Base-by-base conservation (phyloP, 2,797 vertebrate species). In the Australoheros facetus region DNA sequence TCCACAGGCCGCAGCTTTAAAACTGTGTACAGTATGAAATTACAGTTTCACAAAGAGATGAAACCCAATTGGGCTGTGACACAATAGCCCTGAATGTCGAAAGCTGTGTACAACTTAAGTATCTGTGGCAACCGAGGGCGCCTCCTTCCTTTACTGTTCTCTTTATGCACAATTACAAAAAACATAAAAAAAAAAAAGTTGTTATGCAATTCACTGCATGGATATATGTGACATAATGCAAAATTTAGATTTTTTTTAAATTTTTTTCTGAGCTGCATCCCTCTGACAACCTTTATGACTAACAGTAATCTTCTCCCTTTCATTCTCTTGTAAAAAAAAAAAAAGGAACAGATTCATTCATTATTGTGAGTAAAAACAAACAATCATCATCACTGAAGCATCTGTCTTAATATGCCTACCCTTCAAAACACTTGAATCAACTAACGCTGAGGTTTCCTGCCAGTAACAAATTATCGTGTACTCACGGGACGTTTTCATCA, bases 401-500 rank as follows among this genome's bases (percentile, higher is more conserved):
- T 42, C 56, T 7, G 34, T 66, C 72, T 59, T 56, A 30, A 76
- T 60, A 4, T 26, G 42, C 45, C 53, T 69, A 12, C 37, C 53
- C 48, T 56, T 45, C 14, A 60, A 80, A 76, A 64, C 62, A 54
- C 80, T 69, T 75, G 26, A 77, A 39, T 71, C 19, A 48, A 32
- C 37, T 7, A 59, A 75, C 66, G 45, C 19, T 8, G 32, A 3
- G 30, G 32, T 56, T 79, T 80, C 51, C n/a, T 80, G 76, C 62
- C 26, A 3, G 37, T 70, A 73, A 87, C 39, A 81, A 80, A 70
- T 84, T 1, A 51, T 42, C 69, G 23, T 64, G 56, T 90, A 95
- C 95, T 95, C 81, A 95, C 95, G 91, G 56, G 94, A 89, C 87
- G 90, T 91, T 91, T 91, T 95, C 95, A 95, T 95, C 86, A 77